Percentiles rank a stretch among this genome's conserved stretches.
Evolutionary conservation across 23 tunicate species (phyloP).

Genomic region (Oikopleura dioica): DNA sequence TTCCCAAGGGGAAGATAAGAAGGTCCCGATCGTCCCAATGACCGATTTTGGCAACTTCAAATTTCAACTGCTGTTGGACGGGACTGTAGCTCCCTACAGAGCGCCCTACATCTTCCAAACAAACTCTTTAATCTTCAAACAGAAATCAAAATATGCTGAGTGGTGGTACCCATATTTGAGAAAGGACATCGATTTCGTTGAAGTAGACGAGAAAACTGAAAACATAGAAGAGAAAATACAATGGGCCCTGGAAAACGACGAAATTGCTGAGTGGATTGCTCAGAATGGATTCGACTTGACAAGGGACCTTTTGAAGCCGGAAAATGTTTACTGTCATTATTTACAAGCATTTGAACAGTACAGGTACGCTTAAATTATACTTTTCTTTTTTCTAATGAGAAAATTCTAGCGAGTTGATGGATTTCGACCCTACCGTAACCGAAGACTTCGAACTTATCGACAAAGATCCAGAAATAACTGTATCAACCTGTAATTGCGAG

Average conservation of each 20-base stretch:
- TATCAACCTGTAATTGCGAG: too few species aligned
- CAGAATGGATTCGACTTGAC: slow-evolving; percentile 33
- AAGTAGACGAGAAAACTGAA: slow-evolving; percentile 28
- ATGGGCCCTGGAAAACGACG: slow-evolving; percentile 79
- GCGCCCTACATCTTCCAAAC: slow-evolving; percentile 57
- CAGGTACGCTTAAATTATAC: too few species aligned
- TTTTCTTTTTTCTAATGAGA: too few species aligned
- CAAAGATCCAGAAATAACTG: too few species aligned
- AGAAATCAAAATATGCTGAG: slow-evolving; percentile 81
- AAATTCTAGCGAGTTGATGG: too few species aligned
- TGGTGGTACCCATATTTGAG: slow-evolving; percentile 19
- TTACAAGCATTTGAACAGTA: slow-evolving; percentile 23
- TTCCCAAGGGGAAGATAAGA: neutral
- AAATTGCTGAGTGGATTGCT: slow-evolving; percentile 6
- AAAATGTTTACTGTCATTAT: slow-evolving; percentile 58
- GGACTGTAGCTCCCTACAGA: slow-evolving; percentile 94
- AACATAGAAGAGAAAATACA: slow-evolving; percentile 43
- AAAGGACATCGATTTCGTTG: slow-evolving; percentile 47
- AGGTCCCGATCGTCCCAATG: neutral
- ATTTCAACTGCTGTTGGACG: slow-evolving; percentile 59
- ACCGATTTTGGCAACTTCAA: neutral
- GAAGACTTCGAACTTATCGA: too few species aligned
- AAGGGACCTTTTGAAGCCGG: slow-evolving; percentile 45
- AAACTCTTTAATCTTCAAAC: slow-evolving; percentile 56
- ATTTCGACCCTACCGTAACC: too few species aligned